Evolutionary conservation across 35 echinoderm and acorn worm genomes (phyloP), one percentile per base, ranked within the genome.

Genomic region (Acanthaster planci): DNA sequence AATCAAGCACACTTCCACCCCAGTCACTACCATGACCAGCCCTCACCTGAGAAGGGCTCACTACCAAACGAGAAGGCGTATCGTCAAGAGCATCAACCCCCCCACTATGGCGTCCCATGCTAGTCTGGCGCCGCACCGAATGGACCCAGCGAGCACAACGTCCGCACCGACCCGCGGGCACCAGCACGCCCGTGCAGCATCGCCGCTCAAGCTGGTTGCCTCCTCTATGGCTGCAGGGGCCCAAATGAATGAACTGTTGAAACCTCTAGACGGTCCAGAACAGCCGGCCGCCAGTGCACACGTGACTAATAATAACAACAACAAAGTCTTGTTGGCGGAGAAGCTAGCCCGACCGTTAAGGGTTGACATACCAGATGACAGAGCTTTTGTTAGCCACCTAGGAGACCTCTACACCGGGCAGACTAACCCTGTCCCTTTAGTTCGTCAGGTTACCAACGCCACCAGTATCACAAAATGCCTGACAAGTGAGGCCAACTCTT

Each of bases 311-410:
- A 80, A 50, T 42, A 57, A 23, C 1, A 6, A 39, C 21, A 58
- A 55, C 26, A 42, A 80, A 10, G 15, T 30, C 7, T 6, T 80
- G 17, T 29, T 40, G 40, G 26, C 17, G 14, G 52, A 82, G 10
- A 82, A 35, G 26, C 34, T 72, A 9, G 64, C 64, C 37, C 51
- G 56, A 59, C 81, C 81, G 7, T 57, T 83, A 58, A 51, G 53
- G 31, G 81, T 83, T 30, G 81, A 83, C 32, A 83, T 83, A 32
- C 81, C 81, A 16, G 81, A 83, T 7, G 52, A 60, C 21, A 86
- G 51, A 39, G 67, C 40, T 47, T 47, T 26, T 38, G 83, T 75
- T 39, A 85, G 54, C 39, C 59, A 67, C 40, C 26, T 72, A 34
- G 83, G 39, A 42, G 83, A 67, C 18, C 23, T 85, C 3, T 39